Base-by-base conservation (phyloP, 1,140 invertebrate species). In the Lasaia peninsularis region DNA sequence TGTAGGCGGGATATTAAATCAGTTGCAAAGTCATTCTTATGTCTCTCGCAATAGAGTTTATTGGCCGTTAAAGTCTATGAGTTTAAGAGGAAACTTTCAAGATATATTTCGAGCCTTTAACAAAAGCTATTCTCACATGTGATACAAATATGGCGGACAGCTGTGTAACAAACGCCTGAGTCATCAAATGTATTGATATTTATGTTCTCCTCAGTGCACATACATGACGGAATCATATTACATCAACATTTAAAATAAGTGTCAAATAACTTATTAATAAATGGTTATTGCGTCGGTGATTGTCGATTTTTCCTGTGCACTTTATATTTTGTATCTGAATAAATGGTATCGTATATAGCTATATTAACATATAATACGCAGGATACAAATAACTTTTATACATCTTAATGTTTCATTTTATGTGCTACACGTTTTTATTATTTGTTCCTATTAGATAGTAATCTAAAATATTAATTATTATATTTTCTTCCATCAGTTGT, bases 171-270 rank as follows among this genome's bases (percentile, higher is more conserved):
- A 52, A 40, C 53, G 32, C 32, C 59, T 63, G 56, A 69, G 55
- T 69, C 64, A 67, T 63, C 58, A 50, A 61, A 44, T 56, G n/a
- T 57, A 63, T 62, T 58, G 50, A 62, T 60, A 62, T 70, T 63
- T 63, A 66, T 51, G 60, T 62, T 32, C 14, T 20, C 37, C 37
- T 44, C 12, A 44, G 37, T 20, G 37, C 50, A 12, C 37, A 44
- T 11, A 44, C 10, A 44, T 44, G 40, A 44, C 40, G 40, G 10
- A 44, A 44, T 44, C 18, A 2, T 44, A 44, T 44, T 44, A 44
- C 40, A 44, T 44, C 40, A 44, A 44, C 40, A 18, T 44, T 11
- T 44, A 44, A 44, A 44, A 44, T 44, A 44, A 44, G 40, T 20
- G 40, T 44, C 40, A 44, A 44, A 44, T 44, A 44, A 48, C 18